phyloP scores from a whole-genome alignment of 2,797 vertebrate species.

The Schizopygopsis pylzovi region DNA sequence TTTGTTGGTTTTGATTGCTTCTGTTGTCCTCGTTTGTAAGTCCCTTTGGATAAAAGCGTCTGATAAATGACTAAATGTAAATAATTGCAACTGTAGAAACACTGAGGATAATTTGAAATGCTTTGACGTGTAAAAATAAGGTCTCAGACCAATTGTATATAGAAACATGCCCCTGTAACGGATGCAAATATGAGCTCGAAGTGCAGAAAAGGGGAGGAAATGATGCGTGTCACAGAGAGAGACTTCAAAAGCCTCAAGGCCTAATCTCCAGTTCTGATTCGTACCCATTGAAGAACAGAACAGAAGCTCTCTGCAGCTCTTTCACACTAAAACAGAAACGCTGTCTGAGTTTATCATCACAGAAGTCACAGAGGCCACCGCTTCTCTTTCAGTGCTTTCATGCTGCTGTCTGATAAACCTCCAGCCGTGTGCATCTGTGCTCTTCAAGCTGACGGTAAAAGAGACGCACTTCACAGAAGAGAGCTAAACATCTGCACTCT shows the following conservation, averaged over 20 bases:
- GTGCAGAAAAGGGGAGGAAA: not conserved
- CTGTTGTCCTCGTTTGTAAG: too few relatives aligned
- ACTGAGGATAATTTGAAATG: not conserved
- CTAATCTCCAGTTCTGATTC: not conserved
- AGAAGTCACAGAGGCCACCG: not conserved
- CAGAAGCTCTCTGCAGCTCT: not conserved
- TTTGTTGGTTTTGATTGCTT: too few relatives aligned
- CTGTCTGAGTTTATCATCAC: not conserved
- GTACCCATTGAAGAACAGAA: constrained; percentile 34
- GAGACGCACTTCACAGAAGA: constrained; percentile 12
- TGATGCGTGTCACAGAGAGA: not conserved
- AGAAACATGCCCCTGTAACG: not conserved
- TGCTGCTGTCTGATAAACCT: not conserved
- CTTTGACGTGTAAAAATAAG: not conserved
- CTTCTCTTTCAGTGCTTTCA: not conserved
- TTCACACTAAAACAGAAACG: not conserved
- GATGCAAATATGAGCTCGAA: not conserved
- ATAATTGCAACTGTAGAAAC: too few relatives aligned
- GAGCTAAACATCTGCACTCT: not conserved
- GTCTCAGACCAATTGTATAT: not conserved
- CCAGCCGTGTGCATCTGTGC: constrained; percentile 7
- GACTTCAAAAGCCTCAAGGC: not conserved
- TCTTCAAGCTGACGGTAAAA: not conserved
- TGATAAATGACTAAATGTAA: too few relatives aligned
- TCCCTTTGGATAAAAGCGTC: too few relatives aligned